Evolutionary conservation across 2,113 vertebrate species (phyloP).

Genomic region (Parus major): DNA sequence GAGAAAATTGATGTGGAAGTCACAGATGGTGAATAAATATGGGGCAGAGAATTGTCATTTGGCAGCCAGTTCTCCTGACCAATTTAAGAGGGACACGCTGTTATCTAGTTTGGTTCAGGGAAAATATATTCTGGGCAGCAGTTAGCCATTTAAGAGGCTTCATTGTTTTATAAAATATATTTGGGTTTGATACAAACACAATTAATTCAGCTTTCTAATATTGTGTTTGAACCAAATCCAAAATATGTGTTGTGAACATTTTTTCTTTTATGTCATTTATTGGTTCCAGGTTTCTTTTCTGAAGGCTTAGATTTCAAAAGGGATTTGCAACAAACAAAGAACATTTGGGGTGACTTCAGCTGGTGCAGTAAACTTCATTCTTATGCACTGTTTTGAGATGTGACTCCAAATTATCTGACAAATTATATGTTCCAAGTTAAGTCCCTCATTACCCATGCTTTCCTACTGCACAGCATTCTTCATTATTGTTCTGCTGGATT

Average conservation of each 20-base stretch:
- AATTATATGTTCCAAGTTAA: constrained; percentile 51
- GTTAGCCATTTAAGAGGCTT: constrained; percentile 49
- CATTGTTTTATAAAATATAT: constrained; percentile 64
- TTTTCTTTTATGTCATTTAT: constrained; percentile 18
- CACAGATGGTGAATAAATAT: constrained; percentile 65
- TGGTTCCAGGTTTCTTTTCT: constrained; percentile 46
- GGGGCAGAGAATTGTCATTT: constrained; percentile 26
- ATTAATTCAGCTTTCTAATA: constrained; percentile 61
- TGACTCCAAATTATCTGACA: constrained; percentile 54
- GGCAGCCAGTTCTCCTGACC: constrained; percentile 41
- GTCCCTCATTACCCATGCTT: constrained; percentile 30
- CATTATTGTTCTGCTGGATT: not conserved
- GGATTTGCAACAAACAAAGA: constrained; percentile 30
- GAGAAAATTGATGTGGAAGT: constrained; percentile 54
- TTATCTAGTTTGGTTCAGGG: constrained; percentile 38
- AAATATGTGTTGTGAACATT: constrained; percentile 17
- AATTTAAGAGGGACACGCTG: constrained; percentile 50
- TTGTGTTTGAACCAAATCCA: constrained; percentile 46
- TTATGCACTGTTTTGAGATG: constrained; percentile 21
- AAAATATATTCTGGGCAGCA: constrained; percentile 60
- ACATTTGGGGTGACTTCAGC: constrained; percentile 56
- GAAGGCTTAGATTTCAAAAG: constrained; percentile 28
- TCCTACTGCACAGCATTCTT: not conserved
- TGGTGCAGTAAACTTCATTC: constrained; percentile 45
- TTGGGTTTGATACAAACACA: constrained; percentile 59